These are phyloP conservation scores for Dolomedes plantarius DNA, from an alignment of 2,888 invertebrate species.

Conservation along the genomic window DNA sequence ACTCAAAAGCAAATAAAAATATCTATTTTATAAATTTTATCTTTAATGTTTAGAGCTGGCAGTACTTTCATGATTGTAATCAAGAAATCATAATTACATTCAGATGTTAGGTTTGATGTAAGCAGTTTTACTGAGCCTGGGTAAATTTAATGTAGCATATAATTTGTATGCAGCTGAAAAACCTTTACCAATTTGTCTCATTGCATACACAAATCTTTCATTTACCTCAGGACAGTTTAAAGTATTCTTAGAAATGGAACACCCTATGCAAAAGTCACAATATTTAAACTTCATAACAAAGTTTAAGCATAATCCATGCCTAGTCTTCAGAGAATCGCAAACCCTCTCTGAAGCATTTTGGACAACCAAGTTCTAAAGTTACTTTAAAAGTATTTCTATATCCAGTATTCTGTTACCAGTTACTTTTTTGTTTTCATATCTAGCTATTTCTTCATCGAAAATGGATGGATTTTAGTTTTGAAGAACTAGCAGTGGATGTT, in stretches of 20 bases:
- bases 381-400: no score
- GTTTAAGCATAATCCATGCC: conserved; percentile 24
- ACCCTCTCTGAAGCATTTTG: background rate
- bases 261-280: conserved; percentile 1
- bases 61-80: no score
- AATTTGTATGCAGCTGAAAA: conserved; percentile 21
- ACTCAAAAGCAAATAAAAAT: no score
- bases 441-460: no score
- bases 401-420: no score
- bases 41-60: no score
- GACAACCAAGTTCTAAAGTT: conserved; percentile 19
- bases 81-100: background rate
- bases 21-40: no score
- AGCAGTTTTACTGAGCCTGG: background rate
- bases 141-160: conserved; percentile 10
- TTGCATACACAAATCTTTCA: background rate
- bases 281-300: background rate
- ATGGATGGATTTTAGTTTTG: no score
- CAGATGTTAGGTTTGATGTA: conserved; percentile 8
- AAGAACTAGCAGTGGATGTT: no score
- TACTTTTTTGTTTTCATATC: conserved; percentile 21
- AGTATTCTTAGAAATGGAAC: background rate
- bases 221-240: background rate
- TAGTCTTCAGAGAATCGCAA: conserved; percentile 6
- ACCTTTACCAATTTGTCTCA: conserved; percentile 2